phyloP scores from a whole-genome alignment of 2,797 vertebrate species.

The Coccyzus lansbergi region DNA sequence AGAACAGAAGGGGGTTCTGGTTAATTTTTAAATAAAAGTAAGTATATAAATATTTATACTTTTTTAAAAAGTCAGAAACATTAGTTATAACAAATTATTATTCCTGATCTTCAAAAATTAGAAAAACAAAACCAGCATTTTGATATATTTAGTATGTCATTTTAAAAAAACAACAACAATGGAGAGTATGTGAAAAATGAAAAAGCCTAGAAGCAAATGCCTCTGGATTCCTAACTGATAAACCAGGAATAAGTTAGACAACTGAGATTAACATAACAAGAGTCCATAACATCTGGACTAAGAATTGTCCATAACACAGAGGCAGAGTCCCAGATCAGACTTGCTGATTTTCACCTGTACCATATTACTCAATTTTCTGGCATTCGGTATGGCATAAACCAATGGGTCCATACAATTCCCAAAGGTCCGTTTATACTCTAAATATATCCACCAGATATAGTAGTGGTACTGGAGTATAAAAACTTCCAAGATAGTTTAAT shows the following conservation, averaged over 20 bases:
- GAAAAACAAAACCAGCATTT: background rate
- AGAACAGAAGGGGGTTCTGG: background rate
- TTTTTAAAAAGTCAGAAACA: background rate
- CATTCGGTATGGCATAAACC: background rate
- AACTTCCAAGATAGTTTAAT: background rate
- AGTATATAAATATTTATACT: background rate
- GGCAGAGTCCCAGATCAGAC: background rate
- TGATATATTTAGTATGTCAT: background rate
- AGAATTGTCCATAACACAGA: background rate
- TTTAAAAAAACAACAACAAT: background rate
- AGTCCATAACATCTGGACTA: background rate
- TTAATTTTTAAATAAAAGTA: background rate
- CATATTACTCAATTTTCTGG: background rate
- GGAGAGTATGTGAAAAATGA: background rate
- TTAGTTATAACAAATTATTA: background rate
- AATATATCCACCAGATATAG: background rate
- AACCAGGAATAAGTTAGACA: background rate
- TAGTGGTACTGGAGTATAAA: background rate
- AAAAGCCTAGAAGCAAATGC: background rate
- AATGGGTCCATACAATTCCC: background rate
- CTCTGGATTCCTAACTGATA: background rate
- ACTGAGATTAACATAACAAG: background rate
- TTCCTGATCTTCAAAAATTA: background rate
- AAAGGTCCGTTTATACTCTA: background rate
- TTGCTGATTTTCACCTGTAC: background rate